A percentile compares a stretch with the other conserved stretches of the same genome.
Evolutionary conservation across 2,888 invertebrate genomes (phyloP).

Genomic region (Nomada lathburiana): DNA sequence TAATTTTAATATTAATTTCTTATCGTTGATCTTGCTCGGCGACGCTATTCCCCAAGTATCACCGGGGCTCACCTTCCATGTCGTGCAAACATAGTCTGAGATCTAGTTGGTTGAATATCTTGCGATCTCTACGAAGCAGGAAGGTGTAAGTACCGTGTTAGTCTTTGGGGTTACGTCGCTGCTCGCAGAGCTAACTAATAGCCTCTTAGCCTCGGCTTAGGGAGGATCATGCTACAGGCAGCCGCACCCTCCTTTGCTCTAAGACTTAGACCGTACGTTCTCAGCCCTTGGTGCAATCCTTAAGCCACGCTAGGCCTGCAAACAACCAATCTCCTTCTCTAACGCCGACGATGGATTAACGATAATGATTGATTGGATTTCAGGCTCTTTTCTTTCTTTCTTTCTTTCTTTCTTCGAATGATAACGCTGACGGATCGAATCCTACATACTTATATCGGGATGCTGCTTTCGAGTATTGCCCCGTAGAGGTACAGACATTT

Average conservation of each 20-base stretch:
- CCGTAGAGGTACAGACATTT: not conserved
- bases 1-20: slow-evolving; percentile 70
- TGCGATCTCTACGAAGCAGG: slow-evolving; percentile 69
- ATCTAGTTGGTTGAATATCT: slow-evolving; percentile 66
- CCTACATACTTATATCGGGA: not conserved
- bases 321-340: slow-evolving; percentile 69
- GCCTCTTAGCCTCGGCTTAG: slow-evolving; percentile 83
- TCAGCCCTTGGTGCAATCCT: slow-evolving; percentile 67
- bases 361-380: slow-evolving; percentile 57
- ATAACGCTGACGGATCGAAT: not conserved
- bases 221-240: slow-evolving; percentile 80
- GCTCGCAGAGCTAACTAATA: slow-evolving; percentile 82
- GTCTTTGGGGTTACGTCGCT: slow-evolving; percentile 81
- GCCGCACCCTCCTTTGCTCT: slow-evolving; percentile 72
- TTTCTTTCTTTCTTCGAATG: not conserved
- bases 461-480: not conserved
- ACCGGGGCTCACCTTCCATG: slow-evolving; percentile 47
- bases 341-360: slow-evolving; percentile 55
- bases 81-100: slow-evolving; percentile 70
- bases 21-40: slow-evolving; percentile 61
- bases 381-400: not conserved
- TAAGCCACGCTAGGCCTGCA: slow-evolving; percentile 75
- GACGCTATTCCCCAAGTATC: slow-evolving; percentile 50
- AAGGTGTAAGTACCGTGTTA: slow-evolving; percentile 80
- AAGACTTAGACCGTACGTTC: slow-evolving; percentile 61